phyloP scores from a whole-genome alignment of 1,140 invertebrate genomes.

The Procambarus clarkii region DNA sequence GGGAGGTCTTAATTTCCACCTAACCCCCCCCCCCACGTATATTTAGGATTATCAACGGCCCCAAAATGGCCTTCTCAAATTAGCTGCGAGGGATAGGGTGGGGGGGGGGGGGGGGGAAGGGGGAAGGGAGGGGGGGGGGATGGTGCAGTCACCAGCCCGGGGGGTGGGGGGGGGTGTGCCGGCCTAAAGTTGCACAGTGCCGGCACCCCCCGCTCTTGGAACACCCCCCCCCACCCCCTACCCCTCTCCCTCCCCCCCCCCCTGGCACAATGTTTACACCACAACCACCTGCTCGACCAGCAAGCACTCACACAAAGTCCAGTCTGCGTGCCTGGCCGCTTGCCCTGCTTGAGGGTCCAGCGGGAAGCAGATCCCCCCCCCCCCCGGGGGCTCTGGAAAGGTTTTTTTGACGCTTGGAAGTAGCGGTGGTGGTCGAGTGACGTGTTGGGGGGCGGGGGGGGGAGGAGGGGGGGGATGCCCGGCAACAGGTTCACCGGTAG shows the following conservation, averaged over 20 bases:
- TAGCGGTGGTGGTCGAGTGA: neutral
- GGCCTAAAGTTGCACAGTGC: neutral
- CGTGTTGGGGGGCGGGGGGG: neutral
- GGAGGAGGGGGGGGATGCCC: neutral
- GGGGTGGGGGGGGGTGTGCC: neutral
- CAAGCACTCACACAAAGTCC: no score
- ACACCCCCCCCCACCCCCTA: no score
- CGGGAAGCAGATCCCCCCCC: no score
- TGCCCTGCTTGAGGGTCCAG: no score
- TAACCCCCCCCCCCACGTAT: slow-evolving; percentile 37
- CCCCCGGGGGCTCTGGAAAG: no score
- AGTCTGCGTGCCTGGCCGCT: no score
- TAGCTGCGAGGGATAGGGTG: slow-evolving; percentile 23
- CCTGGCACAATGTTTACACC: neutral
- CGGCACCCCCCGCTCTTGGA: neutral
- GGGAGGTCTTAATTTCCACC: slow-evolving; percentile 24
- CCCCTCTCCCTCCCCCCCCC: neutral
- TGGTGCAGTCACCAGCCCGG: no score
- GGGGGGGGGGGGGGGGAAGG: no score
- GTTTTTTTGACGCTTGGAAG: no score
- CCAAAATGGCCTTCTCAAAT: slow-evolving; percentile 42
- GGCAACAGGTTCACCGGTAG: neutral
- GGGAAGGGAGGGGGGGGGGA: no score
- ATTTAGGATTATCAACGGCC: slow-evolving; percentile 37
- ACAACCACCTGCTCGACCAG: neutral